Evolutionary conservation across 2,797 vertebrate genomes (phyloP), one percentile per base, ranked within the genome.

Genomic region (Avahi laniger): DNA sequence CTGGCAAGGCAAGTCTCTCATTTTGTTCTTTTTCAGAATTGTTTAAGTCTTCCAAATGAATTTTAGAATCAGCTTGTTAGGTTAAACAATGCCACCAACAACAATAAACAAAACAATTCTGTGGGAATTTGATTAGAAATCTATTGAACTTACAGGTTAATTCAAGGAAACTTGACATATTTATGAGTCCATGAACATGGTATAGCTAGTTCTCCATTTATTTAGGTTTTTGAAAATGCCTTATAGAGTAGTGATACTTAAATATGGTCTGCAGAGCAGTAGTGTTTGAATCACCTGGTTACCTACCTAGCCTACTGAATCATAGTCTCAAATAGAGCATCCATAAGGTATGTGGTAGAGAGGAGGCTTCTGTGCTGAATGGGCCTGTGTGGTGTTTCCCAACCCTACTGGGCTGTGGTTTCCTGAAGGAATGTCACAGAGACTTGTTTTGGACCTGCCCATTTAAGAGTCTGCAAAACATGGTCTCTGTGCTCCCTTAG

Each of bases 11-110:
- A 83, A 17, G 28, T 70, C 15, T 81, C 24, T 93, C 24, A 59
- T 13, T 80, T 85, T 79, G 22, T 81, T 85, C 69, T 80, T 89
- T 95, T 92, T 26, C 35, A 63, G 79, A 88, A 87, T 69, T 41
- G 7, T 93, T 73, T 57, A 89, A 69, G n/a, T 81, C n/a, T 86
- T 89, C n/a, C n/a, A 81, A 63, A 20, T 61, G 38, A 54, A 75
- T 82, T 91, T 86, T n/a, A 89, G 57, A 52, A 59, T 82, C 85
- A 80, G 7, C 24, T 80, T 73, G 8, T 67, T 82, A 73, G 61
- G 35, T 82, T 54, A 67, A 80, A 35, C 38, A 73, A 17, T 4
- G 11, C 48, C 24, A 41, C 15, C 52, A 48, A 7, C 2, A n/a
- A 43, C 14, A 14, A 24, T 28, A 20, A 93, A 72, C 48, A 38